These are phyloP conservation scores for Alethe castanea DNA, from an alignment of 2,113 vertebrate species.

Conservation along the genomic window DNA sequence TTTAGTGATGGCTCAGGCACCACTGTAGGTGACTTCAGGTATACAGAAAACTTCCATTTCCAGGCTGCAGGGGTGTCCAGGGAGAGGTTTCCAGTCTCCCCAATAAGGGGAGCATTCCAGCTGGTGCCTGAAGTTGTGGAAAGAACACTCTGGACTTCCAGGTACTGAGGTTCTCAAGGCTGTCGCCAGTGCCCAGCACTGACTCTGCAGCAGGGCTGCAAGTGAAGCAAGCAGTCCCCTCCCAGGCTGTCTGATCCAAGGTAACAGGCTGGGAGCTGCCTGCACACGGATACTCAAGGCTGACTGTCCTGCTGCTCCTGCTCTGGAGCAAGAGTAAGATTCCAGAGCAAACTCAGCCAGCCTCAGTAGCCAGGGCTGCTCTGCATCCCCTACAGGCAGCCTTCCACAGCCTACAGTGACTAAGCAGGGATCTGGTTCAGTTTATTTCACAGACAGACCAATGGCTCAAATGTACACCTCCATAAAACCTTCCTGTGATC, in stretches of 20 bases:
- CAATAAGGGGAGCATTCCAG: not conserved
- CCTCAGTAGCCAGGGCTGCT: not conserved
- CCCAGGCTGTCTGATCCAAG: not conserved
- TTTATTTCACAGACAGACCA: constrained; percentile 50
- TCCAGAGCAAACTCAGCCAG: not conserved
- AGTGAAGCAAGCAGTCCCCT: not conserved
- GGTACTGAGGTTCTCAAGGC: not conserved
- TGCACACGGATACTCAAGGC: fast-evolving
- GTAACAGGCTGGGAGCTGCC: not conserved
- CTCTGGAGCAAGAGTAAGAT: not conserved
- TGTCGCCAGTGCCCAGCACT: not conserved
- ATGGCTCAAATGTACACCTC: constrained; percentile 17
- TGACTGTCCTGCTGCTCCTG: not conserved
- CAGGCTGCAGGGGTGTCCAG: not conserved
- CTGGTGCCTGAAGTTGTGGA: not conserved
- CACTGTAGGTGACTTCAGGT: not conserved
- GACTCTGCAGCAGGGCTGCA: not conserved
- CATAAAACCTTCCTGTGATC: not conserved
- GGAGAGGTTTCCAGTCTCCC: not conserved
- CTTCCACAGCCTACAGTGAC: not conserved
- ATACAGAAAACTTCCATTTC: not conserved
- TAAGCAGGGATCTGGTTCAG: not conserved
- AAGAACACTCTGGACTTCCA: not conserved
- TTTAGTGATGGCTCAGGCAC: not conserved
- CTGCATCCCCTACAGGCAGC: not conserved